These are phyloP conservation scores for Brienomyrus longianalis DNA, from an alignment of 2,113 vertebrate species.

Conservation along the genomic window DNA sequence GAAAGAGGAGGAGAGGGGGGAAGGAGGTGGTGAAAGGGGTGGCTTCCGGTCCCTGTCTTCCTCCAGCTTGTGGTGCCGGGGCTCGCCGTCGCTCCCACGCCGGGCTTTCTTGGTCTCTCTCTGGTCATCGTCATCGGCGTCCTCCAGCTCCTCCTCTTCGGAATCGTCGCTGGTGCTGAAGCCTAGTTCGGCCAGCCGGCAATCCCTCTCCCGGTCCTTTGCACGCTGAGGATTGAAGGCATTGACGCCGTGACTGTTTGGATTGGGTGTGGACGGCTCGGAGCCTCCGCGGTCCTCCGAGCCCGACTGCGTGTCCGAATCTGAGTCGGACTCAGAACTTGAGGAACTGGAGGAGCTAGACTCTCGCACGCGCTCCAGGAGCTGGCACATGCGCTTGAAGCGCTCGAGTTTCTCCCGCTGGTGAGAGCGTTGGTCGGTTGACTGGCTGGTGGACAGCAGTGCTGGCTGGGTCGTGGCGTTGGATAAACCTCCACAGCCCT, in stretches of 20 bases:
- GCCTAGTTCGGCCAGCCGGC: conserved; percentile 61
- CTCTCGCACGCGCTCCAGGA: conserved; percentile 72
- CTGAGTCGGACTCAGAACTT: conserved; percentile 76
- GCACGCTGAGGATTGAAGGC: conserved; percentile 29
- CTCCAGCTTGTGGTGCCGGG: conserved; percentile 10
- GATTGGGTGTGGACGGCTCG: conserved; percentile 26
- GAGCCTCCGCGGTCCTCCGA: conserved; percentile 36
- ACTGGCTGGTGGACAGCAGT: conserved; percentile 41
- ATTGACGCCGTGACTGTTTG: conserved; percentile 44
- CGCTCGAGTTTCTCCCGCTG: conserved; percentile 83
- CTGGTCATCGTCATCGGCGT: conserved; percentile 44
- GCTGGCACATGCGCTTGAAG: conserved; percentile 84
- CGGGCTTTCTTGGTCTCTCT: conserved; percentile 49
- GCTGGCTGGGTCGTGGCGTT: conserved; percentile 26
- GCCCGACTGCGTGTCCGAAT: conserved; percentile 63
- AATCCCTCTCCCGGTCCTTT: conserved; percentile 49
- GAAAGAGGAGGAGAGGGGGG: conserved; percentile 59
- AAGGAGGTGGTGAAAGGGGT: conserved; percentile 50
- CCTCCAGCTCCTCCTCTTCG: conserved; percentile 46
- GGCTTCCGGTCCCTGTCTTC: conserved; percentile 47
- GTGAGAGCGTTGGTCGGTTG: conserved; percentile 65
- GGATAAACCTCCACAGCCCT: conserved; percentile 29
- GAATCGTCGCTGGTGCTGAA: conserved; percentile 75
- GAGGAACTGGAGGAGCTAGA: conserved; percentile 75
- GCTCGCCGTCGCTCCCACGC: conserved; percentile 39